Percentiles rank a stretch among this genome's conserved stretches.
Conservation (phyloP, 92 coral and sea anemone genomes). For the Zoanthus sansibaricus region DNA sequence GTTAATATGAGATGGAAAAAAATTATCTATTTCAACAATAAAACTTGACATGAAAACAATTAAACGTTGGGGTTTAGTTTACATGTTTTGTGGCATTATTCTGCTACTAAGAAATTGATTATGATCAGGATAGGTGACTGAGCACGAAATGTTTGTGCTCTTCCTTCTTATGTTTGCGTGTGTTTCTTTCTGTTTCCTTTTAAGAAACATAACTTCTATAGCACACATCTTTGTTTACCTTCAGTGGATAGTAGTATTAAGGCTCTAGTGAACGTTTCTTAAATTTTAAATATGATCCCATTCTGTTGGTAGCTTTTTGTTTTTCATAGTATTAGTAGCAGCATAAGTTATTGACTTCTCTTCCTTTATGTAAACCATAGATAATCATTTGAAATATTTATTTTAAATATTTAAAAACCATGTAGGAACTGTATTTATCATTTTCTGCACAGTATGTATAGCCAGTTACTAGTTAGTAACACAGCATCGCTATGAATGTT, state of each 20-base stretch:
- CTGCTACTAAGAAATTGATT: constrained; percentile 37
- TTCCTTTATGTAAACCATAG: too few species aligned
- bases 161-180: constrained; percentile 11
- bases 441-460: too few species aligned
- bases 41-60: constrained; percentile 92
- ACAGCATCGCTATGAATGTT: too few species aligned
- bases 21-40: constrained; percentile 84
- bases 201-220: neutral
- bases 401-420: too few species aligned
- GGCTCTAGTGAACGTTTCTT: constrained; percentile 7
- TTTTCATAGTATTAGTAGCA: too few species aligned
- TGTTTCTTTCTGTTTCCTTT: constrained; percentile 27
- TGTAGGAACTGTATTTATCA: too few species aligned
- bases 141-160: constrained; percentile 18
- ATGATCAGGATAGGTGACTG: neutral
- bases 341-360: too few species aligned
- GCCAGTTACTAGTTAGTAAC: too few species aligned
- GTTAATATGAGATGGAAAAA: constrained; percentile 77
- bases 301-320: neutral
- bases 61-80: constrained; percentile 37
- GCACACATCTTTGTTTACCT: constrained; percentile 44
- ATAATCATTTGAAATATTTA: too few species aligned
- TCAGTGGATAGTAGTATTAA: constrained; percentile 1
- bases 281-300: neutral
- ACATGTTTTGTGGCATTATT: constrained; percentile 49